Conservation (phyloP, 1,140 invertebrate genomes). For the Rhagoletis zephyria region DNA sequence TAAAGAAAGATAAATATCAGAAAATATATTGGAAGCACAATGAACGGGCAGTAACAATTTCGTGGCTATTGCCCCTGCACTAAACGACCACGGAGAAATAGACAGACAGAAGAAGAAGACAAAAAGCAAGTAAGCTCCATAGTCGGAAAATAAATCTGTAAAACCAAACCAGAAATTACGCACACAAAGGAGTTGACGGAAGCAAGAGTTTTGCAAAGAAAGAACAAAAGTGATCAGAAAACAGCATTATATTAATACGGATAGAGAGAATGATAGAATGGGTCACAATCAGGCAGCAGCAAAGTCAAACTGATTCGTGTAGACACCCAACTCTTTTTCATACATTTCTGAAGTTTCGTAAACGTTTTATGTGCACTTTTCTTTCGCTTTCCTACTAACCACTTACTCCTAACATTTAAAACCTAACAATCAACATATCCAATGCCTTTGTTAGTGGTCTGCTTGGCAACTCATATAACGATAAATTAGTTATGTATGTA, state of each 20-base stretch:
- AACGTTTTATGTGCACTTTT: too few species aligned
- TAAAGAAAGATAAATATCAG: neutral
- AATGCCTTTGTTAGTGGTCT: too few species aligned
- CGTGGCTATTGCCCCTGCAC: neutral
- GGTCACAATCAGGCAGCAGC: conserved; percentile 35
- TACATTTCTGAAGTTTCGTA: neutral
- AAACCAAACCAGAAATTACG: neutral
- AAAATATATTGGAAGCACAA: conserved; percentile 9
- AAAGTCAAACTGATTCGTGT: neutral
- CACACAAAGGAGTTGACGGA: neutral
- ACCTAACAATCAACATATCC: too few species aligned
- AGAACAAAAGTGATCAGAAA: neutral
- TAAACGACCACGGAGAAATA: neutral
- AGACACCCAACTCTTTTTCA: conserved; percentile 15
- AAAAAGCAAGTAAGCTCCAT: neutral
- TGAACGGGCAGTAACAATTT: neutral
- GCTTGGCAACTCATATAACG: too few species aligned
- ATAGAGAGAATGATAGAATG: neutral
- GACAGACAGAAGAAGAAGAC: neutral
- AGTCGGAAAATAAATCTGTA: neutral
- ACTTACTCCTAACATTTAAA: too few species aligned
- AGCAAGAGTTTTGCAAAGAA: neutral
- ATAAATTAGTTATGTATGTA: too few species aligned
- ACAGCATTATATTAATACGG: neutral
- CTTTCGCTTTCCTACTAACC: too few species aligned